Evolutionary conservation across 2,888 invertebrate species (phyloP), one percentile per base, ranked within the genome.

Genomic region (Creontiades dilutus): DNA sequence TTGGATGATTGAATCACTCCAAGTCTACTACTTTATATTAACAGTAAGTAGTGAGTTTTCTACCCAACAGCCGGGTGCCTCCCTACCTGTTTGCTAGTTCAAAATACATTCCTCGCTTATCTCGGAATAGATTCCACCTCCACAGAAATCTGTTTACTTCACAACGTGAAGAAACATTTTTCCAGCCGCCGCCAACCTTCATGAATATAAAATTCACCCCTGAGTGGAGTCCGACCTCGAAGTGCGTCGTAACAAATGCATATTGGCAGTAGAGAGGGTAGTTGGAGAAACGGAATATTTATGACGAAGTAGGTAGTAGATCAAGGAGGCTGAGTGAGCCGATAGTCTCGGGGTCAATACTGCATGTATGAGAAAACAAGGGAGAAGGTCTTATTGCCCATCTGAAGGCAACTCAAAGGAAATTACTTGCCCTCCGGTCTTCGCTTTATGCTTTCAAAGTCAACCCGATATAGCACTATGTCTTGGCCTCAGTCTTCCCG

Each of bases 351-450:
- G 80, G 88, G 88, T 88, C 88, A 88, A 88, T 88, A 88, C 78
- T 88, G 88, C 88, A 88, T 88, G 88, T 88, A 88, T 88, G 88
- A 78, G 88, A 88, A 88, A 85, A 85, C 78, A 88, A 85, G 57
- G 85, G 37, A 37, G 19, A 80, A 52, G 88, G 78, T 88, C 88
- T 88, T 88, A 88, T 88, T 78, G 88, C 76, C 88, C 88, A 88
- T 88, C 88, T 80, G 80, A 88, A 68, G 80, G 88, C 52, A 88
- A 88, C 88, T 88, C 88, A 88, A 88, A 88, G 88, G 88, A 88
- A 88, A 88, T 88, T 88, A 88, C 78, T 88, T 88, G 88, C 88
- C 88, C 88, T 88, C 88, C 88, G 88, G 88, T 88, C 88, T 88
- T 88, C 88, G 88, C 88, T 88, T 78, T 80, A 88, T 78, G 88